Percentiles rank a stretch among this genome's conserved stretches.
Conservation (phyloP, 2,888 invertebrate species). For the Sipha maydis region DNA sequence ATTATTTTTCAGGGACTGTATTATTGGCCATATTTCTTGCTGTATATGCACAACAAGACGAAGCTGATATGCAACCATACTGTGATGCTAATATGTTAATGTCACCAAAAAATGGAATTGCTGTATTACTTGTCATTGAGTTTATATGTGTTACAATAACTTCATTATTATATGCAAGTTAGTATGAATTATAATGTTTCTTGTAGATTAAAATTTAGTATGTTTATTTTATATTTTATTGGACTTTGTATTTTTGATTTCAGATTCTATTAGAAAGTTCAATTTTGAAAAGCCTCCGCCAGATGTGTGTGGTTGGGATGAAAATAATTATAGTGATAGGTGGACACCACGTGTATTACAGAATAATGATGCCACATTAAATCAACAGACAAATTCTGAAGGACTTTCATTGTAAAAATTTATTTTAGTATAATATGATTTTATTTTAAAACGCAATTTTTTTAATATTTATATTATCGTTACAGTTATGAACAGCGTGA, state of each 20-base stretch:
- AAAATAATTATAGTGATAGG: slow-evolving; percentile 31
- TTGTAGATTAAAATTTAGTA: background rate
- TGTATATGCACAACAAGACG: slow-evolving; percentile 48
- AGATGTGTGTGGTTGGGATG: slow-evolving; percentile 53
- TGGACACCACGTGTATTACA: slow-evolving; percentile 39
- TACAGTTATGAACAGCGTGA: slow-evolving; percentile 32
- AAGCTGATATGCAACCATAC: slow-evolving; percentile 45
- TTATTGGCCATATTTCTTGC: slow-evolving; percentile 54
- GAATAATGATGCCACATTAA: background rate
- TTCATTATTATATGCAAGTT: slow-evolving; percentile 49
- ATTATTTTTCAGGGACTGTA: slow-evolving; percentile 44
- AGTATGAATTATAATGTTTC: slow-evolving; percentile 5
- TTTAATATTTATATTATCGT: slow-evolving; percentile 1
- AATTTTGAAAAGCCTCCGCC: slow-evolving; percentile 38
- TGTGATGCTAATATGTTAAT: slow-evolving; percentile 57
- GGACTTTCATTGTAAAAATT: slow-evolving; percentile 1
- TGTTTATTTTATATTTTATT: background rate
- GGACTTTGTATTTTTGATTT: background rate
- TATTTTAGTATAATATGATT: background rate
- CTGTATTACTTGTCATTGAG: slow-evolving; percentile 42
- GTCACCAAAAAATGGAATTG: slow-evolving; percentile 57
- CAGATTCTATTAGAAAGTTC: slow-evolving; percentile 44
- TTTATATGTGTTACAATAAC: slow-evolving; percentile 36
- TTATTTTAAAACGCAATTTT: background rate
- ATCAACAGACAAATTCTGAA: background rate